Base-by-base conservation (phyloP, 2,797 vertebrate genomes). In the Sebastes steindachneri region DNA sequence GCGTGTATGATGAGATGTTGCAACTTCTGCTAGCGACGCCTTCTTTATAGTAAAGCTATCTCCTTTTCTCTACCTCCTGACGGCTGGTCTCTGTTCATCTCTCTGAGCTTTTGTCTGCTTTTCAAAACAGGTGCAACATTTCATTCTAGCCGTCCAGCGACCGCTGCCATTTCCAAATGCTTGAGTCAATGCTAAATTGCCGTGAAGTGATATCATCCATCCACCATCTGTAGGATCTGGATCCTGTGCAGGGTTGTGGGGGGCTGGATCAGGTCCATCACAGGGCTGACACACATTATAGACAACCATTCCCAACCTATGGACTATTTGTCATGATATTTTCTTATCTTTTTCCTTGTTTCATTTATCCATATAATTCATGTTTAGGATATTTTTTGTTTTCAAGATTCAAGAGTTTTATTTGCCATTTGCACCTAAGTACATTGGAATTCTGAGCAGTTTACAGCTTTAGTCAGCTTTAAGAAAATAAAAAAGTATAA, bases 31-130 rank as follows among this genome's bases (percentile, higher is more conserved):
- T 96, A 94, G 93, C 92, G 90, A 92, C 89, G 93, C 91, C 92
- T 95, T 95, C 94, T 96, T 96, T 96, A 93, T 94, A 96, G 95
- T 96, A 96, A 96, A 96, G 94, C 94, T 94, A 92, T 96, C 91
- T 95, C 92, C 88, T 95, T 96, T 96, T 96, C 94, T 95, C 94
- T 95, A 95, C 86, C 64, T 87, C 73, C 77, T 71, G 86, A 68
- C 33, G 73, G 19, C 81, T 90, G 60, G 69, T 87, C 67, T 84
- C 28, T 88, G 33, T 82, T 75, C 37, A 35, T 73, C 54, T 35
- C 21, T 35, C 21, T 41, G 29, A 35, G 41, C 10, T 28, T 64
- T 31, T 59, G 11, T 45, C 55, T 21, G 23, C 21, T 58, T 77
- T 25, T 77, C 10, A 6, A 62, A 57, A 54, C 35, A 21, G 25